Evolutionary conservation across 2,888 invertebrate genomes (phyloP), one percentile per base, ranked within the genome.

Genomic region (Dyspetes luteomarginatus): DNA sequence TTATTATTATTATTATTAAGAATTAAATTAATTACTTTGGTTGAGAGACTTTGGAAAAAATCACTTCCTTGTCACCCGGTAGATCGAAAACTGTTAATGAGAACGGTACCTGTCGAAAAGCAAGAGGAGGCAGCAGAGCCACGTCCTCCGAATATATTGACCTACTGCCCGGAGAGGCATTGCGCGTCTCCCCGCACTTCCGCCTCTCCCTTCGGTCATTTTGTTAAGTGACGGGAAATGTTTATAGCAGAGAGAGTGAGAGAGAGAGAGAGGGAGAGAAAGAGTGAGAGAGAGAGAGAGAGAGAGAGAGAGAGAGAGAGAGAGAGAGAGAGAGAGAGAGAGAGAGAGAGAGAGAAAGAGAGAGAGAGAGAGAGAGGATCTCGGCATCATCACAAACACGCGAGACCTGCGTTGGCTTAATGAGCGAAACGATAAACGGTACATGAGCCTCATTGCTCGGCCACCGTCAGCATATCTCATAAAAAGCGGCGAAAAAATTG

Each of bases 31-130:
- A 36, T 36, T 36, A 12, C 36, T 36, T 12, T 0, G 36, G 36
- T 12, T 36, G 24, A 43, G 7, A 17, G 55, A 24, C 52, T 3
- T 55, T 52, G 41, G 4, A 12, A 52, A 26, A 15, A 24, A 45
- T 4, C 4, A 45, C 48, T 30, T 15, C 7, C 19, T 22, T 48
- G 36, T 12, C 68, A 74, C 69, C 68, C 69, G 68, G 55, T 79
- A 79, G 17, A 60, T 30, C 1, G 55, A n/a, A n/a, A n/a, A n/a
- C n/a, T n/a, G n/a, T n/a, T n/a, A n/a, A n/a, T n/a, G n/a, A 30
- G 76, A 86, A 86, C 82, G 84, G 81, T 75, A 86, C 84, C 77
- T 81, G 84, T 76, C 79, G 58, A 85, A 85, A 83, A 84, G 75
- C 71, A 72, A 82, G 80, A 86, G 82, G 77, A 5, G 45, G 30